A percentile compares a stretch with the other conserved stretches of the same genome.
These are phyloP conservation scores for Orthonyx spaldingii DNA, from an alignment of 2,113 vertebrate species.

Conservation along the genomic window DNA sequence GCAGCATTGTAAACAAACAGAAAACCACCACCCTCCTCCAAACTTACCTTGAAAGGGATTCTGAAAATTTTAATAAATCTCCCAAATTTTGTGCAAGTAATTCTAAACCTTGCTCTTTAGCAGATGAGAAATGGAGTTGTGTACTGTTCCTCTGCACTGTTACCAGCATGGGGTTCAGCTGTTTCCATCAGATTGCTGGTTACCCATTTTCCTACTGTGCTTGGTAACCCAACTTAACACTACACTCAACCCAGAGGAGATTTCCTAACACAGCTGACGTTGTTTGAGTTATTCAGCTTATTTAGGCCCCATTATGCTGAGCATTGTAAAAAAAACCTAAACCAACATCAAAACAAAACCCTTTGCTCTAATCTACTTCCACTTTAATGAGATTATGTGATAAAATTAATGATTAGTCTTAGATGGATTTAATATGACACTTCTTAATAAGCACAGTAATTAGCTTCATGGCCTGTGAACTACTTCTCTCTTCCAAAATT, in stretches of 20 bases:
- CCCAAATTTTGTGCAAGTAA: not conserved
- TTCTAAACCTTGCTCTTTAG: not conserved
- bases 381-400: not conserved
- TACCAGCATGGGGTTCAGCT: not conserved
- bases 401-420: not conserved
- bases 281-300: not conserved
- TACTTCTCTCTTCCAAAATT: not conserved
- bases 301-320: not conserved
- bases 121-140: not conserved
- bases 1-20: not conserved
- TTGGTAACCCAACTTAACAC: not conserved
- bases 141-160: accelerated
- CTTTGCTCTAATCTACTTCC: not conserved
- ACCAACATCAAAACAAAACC: not conserved
- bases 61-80: not conserved
- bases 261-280: not conserved
- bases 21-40: accelerated
- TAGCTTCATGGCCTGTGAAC: not conserved
- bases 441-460: not conserved
- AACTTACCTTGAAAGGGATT: not conserved
- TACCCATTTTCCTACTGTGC: not conserved
- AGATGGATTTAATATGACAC: not conserved
- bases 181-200: not conserved
- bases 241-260: not conserved
- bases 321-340: not conserved